Evolutionary conservation across 2,888 invertebrate species (phyloP).

Genomic region (Megaustenia siamemsis): DNA sequence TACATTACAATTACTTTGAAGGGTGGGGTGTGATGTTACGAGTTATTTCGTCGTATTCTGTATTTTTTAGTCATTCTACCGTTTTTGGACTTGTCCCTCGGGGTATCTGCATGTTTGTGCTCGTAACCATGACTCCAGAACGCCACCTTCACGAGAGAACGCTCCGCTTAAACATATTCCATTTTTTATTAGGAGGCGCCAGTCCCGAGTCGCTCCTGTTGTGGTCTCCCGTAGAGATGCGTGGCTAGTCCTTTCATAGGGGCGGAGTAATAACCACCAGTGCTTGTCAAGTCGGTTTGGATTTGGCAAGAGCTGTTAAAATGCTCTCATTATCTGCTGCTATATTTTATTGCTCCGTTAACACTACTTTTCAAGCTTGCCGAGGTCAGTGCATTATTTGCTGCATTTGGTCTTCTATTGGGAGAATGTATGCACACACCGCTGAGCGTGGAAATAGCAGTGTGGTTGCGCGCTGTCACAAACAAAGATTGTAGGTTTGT

Average conservation of each 20-base stretch:
- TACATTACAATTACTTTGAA: no score
- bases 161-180: slow-evolving; percentile 35
- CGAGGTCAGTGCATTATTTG: neutral
- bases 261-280: neutral
- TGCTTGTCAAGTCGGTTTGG: slow-evolving; percentile 25
- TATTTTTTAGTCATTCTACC: no score
- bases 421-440: no score
- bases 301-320: slow-evolving; percentile 15
- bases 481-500: no score
- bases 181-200: slow-evolving; percentile 52
- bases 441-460: no score
- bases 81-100: no score
- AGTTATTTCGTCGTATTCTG: no score
- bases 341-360: slow-evolving; percentile 18
- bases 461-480: no score
- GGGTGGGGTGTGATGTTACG: no score
- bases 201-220: slow-evolving; percentile 34
- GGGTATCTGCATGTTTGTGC: no score
- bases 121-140: no score
- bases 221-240: slow-evolving; percentile 19
- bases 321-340: neutral
- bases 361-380: neutral
- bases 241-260: neutral
- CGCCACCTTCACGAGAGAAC: neutral
- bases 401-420: no score